Evolutionary conservation across 2,113 vertebrate species (phyloP), one percentile per base, ranked within the genome.

Genomic region (Tragelaphus scriptus): DNA sequence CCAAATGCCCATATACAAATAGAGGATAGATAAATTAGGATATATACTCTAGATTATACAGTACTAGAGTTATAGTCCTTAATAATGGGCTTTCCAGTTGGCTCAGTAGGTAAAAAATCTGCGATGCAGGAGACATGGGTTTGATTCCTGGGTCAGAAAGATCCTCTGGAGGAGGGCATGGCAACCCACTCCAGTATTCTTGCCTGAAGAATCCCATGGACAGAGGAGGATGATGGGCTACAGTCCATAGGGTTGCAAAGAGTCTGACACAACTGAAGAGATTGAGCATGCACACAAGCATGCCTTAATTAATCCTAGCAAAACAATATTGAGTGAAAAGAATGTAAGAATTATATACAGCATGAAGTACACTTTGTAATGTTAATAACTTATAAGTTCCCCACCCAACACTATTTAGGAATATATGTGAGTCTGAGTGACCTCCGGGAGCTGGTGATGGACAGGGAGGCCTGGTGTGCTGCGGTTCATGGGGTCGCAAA

Each of bases 41-140:
- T 32, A 3, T 92, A 75, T 91, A 68, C 65, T 36, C 65, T 36
- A 68, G 65, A 36, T 91, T 55, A 32, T 19, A 63, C 9, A 86
- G 6, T 85, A 49, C 30, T 61, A 32, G 16, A 79, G 40, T 56
- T 71, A 53, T 23, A 55, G 86, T 82, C 75, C 53, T 68, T 68
- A 36, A 55, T 36, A 30, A 47, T 61, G 14, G 51, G 32, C 13
- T 21, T 68, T 68, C 32, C 65, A 36, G n/a, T 21, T 21, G 17
- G n/a, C 65, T 68, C 17, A 68, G 65, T n/a, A 68, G 17, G 17
- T 71, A 21, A 36, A 36, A 36, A 21, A 6, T 36, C 65, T 71
- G 65, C 65, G 23, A 0, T 71, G 17, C 5, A 71, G 17, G 65
- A 36, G n/a, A 21, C 0, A 1, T 1, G 2, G n/a, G n/a, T 71